Evolutionary conservation across 2,888 invertebrate genomes (phyloP).

Genomic region (Andricus quercusramuli): DNA sequence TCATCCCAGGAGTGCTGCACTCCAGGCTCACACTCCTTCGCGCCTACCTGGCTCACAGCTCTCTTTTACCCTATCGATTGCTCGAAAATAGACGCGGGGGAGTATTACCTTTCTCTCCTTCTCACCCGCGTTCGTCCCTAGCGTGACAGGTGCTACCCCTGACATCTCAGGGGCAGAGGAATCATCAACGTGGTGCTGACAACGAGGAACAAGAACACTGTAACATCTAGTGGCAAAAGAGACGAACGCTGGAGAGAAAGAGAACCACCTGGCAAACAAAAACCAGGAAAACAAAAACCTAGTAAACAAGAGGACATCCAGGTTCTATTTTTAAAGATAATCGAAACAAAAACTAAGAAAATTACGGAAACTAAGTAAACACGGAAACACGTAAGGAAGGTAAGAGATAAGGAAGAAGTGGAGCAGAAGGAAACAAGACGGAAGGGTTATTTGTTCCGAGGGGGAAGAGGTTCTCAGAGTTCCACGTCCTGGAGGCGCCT

Average conservation of each 20-base stretch:
- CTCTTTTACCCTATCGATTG: slow-evolving; percentile 68
- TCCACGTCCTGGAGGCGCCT: slow-evolving; percentile 76
- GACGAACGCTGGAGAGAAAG: slow-evolving; percentile 38
- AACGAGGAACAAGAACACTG: not conserved
- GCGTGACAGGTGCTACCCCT: slow-evolving; percentile 65
- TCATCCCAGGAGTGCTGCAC: slow-evolving; percentile 9
- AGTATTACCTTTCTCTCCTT: slow-evolving; percentile 64
- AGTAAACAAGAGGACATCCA: not conserved
- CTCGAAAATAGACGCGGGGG: slow-evolving; percentile 76
- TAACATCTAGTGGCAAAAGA: not conserved
- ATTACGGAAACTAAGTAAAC: not conserved
- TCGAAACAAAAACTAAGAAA: not conserved
- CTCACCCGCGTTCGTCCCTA: slow-evolving; percentile 57
- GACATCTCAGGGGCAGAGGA: slow-evolving; percentile 29
- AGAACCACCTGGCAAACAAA: not conserved
- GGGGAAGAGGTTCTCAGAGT: slow-evolving; percentile 47
- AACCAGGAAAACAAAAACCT: slow-evolving; percentile 42
- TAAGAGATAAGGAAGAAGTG: slow-evolving; percentile 47
- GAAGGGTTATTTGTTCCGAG: slow-evolving; percentile 52
- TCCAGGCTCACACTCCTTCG: slow-evolving; percentile 44
- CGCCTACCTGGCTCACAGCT: slow-evolving; percentile 39
- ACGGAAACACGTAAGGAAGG: slow-evolving; percentile 35
- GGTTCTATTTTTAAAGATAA: not conserved
- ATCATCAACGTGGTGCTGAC: slow-evolving; percentile 7
- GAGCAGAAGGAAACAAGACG: slow-evolving; percentile 78